phyloP scores from a whole-genome alignment of 2,797 vertebrate genomes.

The Gallirallus australis region DNA sequence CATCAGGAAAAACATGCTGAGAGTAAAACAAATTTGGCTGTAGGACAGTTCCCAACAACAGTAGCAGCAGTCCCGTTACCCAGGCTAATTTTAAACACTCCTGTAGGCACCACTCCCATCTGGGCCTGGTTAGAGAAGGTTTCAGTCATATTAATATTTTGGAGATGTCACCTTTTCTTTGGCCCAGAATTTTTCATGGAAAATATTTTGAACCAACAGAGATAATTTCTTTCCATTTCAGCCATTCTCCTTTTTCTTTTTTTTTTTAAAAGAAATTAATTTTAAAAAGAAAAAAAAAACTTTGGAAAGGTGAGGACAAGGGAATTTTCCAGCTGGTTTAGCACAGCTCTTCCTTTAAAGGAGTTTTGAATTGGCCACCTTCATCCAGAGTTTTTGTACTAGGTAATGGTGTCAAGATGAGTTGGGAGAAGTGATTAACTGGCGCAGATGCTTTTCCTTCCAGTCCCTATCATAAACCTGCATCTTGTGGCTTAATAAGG shows the following conservation, averaged over 20 bases:
- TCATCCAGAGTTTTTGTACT: neutral
- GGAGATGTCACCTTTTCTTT: neutral
- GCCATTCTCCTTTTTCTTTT: neutral
- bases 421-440: neutral
- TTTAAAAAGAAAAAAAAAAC: neutral
- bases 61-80: slow-evolving; percentile 2
- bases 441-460: neutral
- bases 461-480: neutral
- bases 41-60: slow-evolving; percentile 8
- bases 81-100: slow-evolving; percentile 15
- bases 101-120: neutral
- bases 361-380: neutral
- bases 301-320: neutral
- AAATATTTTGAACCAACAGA: neutral
- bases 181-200: neutral
- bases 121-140: neutral
- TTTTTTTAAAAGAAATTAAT: neutral
- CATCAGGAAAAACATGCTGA: slow-evolving; percentile 36
- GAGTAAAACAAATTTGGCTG: slow-evolving; percentile 28
- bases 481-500: neutral
- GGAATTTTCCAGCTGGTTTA: neutral
- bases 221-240: neutral
- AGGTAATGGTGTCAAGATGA: neutral
- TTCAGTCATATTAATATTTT: neutral
- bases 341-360: neutral